Conservation (phyloP, 1,140 invertebrate species). For the Solen grandis region DNA sequence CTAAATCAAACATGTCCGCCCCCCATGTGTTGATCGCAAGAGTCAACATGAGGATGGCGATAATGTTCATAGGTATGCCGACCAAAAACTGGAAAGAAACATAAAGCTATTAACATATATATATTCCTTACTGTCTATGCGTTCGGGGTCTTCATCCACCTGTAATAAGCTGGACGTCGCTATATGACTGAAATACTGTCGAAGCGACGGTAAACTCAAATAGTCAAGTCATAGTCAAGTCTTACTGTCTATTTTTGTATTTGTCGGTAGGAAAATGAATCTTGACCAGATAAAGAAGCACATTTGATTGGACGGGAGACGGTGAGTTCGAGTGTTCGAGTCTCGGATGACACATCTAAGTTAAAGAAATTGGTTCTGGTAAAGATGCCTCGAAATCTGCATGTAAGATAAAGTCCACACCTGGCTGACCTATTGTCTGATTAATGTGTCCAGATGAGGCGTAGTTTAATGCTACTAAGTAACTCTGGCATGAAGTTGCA, state of each 20-base stretch:
- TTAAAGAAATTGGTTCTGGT: too few relatives aligned
- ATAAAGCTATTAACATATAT: conserved; percentile 11
- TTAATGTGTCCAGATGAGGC: too few relatives aligned
- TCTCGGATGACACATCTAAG: too few relatives aligned
- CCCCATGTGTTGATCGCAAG: conserved; percentile 86
- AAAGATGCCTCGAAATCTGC: too few relatives aligned
- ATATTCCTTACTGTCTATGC: neutral
- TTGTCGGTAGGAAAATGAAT: neutral
- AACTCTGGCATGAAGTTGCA: too few relatives aligned
- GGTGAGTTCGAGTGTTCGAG: neutral
- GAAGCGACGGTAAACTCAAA: too few relatives aligned
- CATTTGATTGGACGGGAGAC: neutral
- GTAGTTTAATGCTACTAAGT: too few relatives aligned
- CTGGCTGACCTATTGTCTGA: too few relatives aligned
- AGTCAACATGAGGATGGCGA: conserved; percentile 80
- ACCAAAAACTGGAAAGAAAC: conserved; percentile 52
- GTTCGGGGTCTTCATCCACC: neutral
- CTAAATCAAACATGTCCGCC: conserved; percentile 69
- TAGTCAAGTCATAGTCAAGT: too few relatives aligned
- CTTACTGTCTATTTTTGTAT: too few relatives aligned
- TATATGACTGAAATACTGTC: too few relatives aligned
- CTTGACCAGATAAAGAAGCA: neutral
- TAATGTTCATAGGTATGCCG: conserved; percentile 65
- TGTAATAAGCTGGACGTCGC: neutral
- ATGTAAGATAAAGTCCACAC: too few relatives aligned